Evolutionary conservation across 2,113 vertebrate genomes (phyloP), one percentile per base, ranked within the genome.

Genomic region (Oreocharis arfaki): DNA sequence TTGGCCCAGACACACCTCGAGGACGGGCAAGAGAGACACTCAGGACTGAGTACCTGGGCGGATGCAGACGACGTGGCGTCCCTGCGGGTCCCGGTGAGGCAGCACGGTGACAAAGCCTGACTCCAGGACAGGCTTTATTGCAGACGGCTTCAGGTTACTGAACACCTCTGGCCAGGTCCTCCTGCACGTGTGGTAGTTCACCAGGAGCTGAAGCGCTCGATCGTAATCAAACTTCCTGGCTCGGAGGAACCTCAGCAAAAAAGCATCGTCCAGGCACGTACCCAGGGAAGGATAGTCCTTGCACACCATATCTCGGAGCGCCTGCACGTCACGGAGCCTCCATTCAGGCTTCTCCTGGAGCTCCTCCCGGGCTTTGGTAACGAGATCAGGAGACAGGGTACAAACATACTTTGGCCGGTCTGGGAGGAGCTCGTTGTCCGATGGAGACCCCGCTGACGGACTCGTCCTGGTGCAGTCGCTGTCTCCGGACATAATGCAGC

Each of bases 161-260:
- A 99, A 99, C 68, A 99, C 99, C 89, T 99, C 99, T 0, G 99
- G 99, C 99, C 99, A 99, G 37, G 98, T 98, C 53, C 98, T 98
- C 63, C 99, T 97, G 42, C 99, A 99, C 28, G 97, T 98, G 65
- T 99, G 99, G 97, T 99, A 99, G 95, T 99, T 99, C 77, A 99
- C 97, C 57, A 99, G 98, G 67, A 99, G 98, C 98, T 99, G 99
- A 61, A 99, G 97, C 0, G 99, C 99, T 6, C 99, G 98, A 93
- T 99, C 99, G 0, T 99, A 99, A 96, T 99, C 99, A 5, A 99
- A 99, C 95, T 99, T 99, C 95, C 99, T 98, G 89, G 99, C 99
- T 56, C 99, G 98, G 76, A 99, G 99, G 97, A 99, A 99, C 52
- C 99, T 98, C 26, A 99, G 96, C 59, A 99, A 97, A 84, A 99